Evolutionary conservation across 1,140 invertebrate species (phyloP).

Genomic region (Papilio xuthus): DNA sequence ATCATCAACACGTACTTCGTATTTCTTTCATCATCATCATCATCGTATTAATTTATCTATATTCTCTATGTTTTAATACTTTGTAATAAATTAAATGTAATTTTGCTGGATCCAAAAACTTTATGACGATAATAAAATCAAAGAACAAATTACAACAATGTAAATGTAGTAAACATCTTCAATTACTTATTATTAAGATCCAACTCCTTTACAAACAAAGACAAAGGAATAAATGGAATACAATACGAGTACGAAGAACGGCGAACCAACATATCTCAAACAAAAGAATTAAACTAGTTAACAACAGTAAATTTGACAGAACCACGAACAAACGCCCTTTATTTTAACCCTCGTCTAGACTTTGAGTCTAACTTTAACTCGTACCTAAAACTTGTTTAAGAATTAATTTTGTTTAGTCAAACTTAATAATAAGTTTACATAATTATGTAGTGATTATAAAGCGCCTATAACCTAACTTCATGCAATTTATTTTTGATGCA

Average conservation of each 20-base stretch:
- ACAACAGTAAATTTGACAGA: constrained; percentile 14
- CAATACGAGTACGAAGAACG: constrained; percentile 29
- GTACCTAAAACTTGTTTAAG: neutral
- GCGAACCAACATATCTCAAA: constrained; percentile 44
- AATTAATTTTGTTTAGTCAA: neutral
- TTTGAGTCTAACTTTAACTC: neutral
- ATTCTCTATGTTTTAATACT: neutral
- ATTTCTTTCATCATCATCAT: too few relatives aligned
- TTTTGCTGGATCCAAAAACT: neutral
- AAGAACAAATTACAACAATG: constrained; percentile 10
- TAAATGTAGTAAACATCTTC: constrained; percentile 9
- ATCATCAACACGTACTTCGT: neutral
- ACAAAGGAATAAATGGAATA: constrained; percentile 5
- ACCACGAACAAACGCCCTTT: neutral
- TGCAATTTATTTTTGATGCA: neutral
- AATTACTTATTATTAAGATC: constrained; percentile 10
- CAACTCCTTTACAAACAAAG: constrained; percentile 6
- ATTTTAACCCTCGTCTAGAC: constrained; percentile 6
- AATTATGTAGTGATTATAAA: neutral
- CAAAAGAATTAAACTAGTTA: constrained; percentile 45
- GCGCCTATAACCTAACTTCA: neutral
- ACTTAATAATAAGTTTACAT: neutral
- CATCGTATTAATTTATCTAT: too few relatives aligned
- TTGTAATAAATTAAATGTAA: neutral
- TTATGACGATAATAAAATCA: neutral